Base-by-base conservation (phyloP, 2,888 invertebrate species). In the Asteroscopus sphinx region DNA sequence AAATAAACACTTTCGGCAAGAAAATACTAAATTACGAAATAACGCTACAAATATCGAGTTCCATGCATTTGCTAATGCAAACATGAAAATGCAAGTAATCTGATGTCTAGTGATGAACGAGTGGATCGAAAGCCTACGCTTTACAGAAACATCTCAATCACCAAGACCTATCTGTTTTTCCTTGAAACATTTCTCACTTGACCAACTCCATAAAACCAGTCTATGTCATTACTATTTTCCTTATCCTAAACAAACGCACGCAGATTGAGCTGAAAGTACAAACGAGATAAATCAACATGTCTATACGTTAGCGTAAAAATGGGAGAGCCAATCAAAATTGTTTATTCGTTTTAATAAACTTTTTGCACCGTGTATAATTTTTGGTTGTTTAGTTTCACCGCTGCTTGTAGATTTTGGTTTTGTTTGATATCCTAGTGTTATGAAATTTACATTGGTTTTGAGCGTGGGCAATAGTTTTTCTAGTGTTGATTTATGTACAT, bases 161-260 rank as follows among this genome's bases (percentile, higher is more conserved):
- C n/a, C n/a, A n/a, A n/a, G n/a, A n/a, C n/a, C n/a, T n/a, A n/a
- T n/a, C n/a, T n/a, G n/a, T n/a, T n/a, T n/a, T n/a, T n/a, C n/a
- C n/a, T n/a, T n/a, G n/a, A 28, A 42, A 15, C 26, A 46, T 33
- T 35, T 33, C 15, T 5, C 15, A 9, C n/a, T 53, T 39, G 35
- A 7, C 7, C n/a, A 15, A 42, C 61, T 56, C 42, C 9, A 36
- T 3, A 30, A 49, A 40, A 41, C 37, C 8, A 52, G 33, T 45
- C 46, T 53, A 21, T 39, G 54, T 4, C 45, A 53, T 60, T 41
- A 59, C 55, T 73, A 73, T 68, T 74, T 71, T 64, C 60, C 64
- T 74, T 59, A 65, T 74, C 77, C 75, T 77, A 77, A 77, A 65
- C 37, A 71, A 76, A 72, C 60, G 42, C n/a, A 40, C 58, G 47